These are phyloP conservation scores for Melanotaenia maccullochi DNA, from an alignment of 2,797 vertebrate species.

Conservation along the genomic window DNA sequence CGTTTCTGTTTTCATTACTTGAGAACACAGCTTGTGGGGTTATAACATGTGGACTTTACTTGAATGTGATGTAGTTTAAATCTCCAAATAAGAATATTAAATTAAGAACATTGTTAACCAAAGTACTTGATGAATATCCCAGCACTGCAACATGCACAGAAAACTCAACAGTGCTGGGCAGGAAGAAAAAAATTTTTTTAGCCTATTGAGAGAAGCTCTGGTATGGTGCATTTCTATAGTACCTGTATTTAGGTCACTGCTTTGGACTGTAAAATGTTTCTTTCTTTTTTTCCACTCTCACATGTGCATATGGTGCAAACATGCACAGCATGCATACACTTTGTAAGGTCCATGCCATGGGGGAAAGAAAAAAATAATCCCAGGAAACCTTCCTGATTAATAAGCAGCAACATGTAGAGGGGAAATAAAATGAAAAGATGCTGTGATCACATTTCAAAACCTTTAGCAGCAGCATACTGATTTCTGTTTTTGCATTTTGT, in stretches of 20 bases:
- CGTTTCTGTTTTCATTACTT: constrained; percentile 10
- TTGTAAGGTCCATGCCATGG: constrained; percentile 45
- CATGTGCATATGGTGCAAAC: constrained; percentile 12
- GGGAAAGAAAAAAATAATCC: constrained; percentile 17
- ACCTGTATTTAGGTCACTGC: constrained; percentile 77
- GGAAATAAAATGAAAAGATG: background rate
- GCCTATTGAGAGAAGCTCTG: too few species aligned
- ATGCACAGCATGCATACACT: constrained; percentile 45
- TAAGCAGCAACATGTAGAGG: constrained; percentile 1
- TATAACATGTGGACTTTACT: background rate
- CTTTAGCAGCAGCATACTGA: constrained; percentile 1
- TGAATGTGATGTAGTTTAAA: background rate
- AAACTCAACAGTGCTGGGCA: constrained; percentile 8
- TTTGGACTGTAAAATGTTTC: constrained; percentile 57
- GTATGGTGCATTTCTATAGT: constrained; percentile 42
- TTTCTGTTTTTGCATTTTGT: constrained; percentile 1
- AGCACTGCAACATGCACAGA: constrained; percentile 7
- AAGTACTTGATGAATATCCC: constrained; percentile 8
- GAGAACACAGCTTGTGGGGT: background rate
- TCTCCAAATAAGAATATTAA: constrained; percentile 23
- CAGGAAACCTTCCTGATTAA: constrained; percentile 33
- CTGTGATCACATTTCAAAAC: background rate
- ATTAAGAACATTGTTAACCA: constrained; percentile 3
- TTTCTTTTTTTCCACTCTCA: constrained; percentile 14
- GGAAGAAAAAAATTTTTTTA: constrained; percentile 33